Percentiles rank a stretch among this genome's conserved stretches.
Evolutionary conservation across 2,888 invertebrate genomes (phyloP).

Genomic region (Acronicta psi): DNA sequence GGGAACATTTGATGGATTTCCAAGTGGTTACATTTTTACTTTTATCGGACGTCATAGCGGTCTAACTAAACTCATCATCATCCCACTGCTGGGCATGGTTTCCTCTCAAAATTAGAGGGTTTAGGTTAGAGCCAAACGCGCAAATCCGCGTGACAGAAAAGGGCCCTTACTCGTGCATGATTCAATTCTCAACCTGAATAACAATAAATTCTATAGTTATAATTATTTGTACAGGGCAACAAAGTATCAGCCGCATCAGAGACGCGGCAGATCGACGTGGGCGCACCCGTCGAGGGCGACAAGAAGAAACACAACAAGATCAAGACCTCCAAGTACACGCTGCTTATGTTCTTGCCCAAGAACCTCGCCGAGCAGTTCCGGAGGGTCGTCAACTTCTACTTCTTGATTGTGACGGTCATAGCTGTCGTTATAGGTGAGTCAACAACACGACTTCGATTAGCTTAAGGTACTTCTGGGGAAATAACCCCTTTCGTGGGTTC

Average conservation of each 20-base stretch:
- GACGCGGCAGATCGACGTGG: conserved; percentile 90
- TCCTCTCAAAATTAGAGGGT: too few relatives aligned
- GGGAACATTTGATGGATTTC: not conserved
- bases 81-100: too few relatives aligned
- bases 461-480: too few relatives aligned
- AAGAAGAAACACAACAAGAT: conserved; percentile 87
- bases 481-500: too few relatives aligned
- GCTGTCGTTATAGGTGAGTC: conserved; percentile 90
- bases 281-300: conserved; percentile 75
- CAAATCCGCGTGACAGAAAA: too few relatives aligned
- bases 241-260: conserved; percentile 88
- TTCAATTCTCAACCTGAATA: too few relatives aligned
- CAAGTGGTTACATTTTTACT: not conserved
- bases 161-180: too few relatives aligned
- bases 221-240: conserved; percentile 86
- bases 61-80: too few relatives aligned
- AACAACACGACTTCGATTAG: too few relatives aligned
- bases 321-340: conserved; percentile 92
- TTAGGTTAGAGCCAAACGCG: too few relatives aligned
- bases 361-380: conserved; percentile 95
- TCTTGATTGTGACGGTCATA: conserved; percentile 92
- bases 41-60: not conserved
- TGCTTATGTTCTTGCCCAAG: conserved; percentile 94
- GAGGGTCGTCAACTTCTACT: conserved; percentile 95
- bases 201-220: not conserved